A percentile compares a stretch with the other conserved stretches of the same genome.
These are phyloP conservation scores for Amblyjoppa proteus DNA, from an alignment of 2,888 invertebrate species.

Conservation along the genomic window DNA sequence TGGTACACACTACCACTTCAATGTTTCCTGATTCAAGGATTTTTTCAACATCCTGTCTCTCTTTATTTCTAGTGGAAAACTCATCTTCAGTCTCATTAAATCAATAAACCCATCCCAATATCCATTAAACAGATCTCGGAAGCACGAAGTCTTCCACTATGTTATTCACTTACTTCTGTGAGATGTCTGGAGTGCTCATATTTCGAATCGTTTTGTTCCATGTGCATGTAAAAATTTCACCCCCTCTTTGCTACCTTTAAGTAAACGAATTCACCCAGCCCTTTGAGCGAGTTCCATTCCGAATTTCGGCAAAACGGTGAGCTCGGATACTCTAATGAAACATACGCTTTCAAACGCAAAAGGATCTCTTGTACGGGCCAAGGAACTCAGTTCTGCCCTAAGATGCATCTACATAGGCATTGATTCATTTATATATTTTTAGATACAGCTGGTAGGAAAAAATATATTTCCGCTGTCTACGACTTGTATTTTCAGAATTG, in stretches of 20 bases:
- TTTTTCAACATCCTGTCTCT: neutral
- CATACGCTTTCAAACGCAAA: neutral
- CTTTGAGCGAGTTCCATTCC: neutral
- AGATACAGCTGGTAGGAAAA: no score
- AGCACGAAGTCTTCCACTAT: no score
- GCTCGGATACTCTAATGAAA: neutral
- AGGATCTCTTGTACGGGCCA: neutral
- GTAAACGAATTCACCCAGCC: neutral
- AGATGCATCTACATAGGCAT: neutral
- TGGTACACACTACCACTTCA: neutral
- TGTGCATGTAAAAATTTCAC: neutral
- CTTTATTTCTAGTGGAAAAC: no score
- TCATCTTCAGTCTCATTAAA: no score
- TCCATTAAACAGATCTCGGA: no score
- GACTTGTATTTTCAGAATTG: conserved; percentile 8
- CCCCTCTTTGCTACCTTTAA: neutral
- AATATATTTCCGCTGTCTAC: neutral
- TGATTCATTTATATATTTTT: no score
- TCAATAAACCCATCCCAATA: no score
- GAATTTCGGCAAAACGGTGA: neutral
- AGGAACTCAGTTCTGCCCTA: neutral
- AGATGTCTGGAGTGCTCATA: neutral
- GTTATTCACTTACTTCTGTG: neutral
- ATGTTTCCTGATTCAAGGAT: neutral
- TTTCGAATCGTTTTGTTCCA: neutral